Conservation (phyloP, 2,797 vertebrate species). For the Linurgus olivaceus region DNA sequence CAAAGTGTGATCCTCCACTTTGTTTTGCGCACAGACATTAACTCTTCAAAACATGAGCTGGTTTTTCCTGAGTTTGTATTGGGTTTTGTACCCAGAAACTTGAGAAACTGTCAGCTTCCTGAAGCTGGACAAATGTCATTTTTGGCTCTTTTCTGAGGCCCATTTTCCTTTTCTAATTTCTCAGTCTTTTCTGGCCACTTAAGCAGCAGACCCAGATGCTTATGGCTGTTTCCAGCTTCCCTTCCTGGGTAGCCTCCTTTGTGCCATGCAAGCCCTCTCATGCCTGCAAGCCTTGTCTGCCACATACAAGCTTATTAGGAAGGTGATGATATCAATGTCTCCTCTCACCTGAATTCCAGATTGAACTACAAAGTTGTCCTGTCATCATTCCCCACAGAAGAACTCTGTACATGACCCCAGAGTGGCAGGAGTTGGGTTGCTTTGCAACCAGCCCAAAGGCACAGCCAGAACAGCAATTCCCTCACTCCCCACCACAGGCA, state of each 20-base stretch:
- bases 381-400: accelerated
- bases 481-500: accelerated
- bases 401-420: not conserved
- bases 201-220: not conserved
- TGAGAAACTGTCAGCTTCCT: not conserved
- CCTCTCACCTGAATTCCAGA: not conserved
- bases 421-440: not conserved
- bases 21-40: not conserved
- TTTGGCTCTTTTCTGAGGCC: not conserved
- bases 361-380: not conserved
- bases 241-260: not conserved
- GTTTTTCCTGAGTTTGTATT: not conserved
- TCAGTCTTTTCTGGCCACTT: not conserved
- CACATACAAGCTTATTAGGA: not conserved
- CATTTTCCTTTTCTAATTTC: not conserved
- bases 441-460: not conserved
- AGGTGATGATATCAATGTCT: not conserved
- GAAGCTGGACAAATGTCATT: not conserved
- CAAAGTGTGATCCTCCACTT: not conserved
- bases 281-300: not conserved
- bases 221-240: not conserved
- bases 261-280: not conserved
- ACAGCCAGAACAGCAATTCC: not conserved
- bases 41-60: not conserved
- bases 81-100: not conserved